A percentile compares a stretch with the other conserved stretches of the same genome.
Conservation (phyloP, 2,888 invertebrate genomes). For the Xylota sylvarum region DNA sequence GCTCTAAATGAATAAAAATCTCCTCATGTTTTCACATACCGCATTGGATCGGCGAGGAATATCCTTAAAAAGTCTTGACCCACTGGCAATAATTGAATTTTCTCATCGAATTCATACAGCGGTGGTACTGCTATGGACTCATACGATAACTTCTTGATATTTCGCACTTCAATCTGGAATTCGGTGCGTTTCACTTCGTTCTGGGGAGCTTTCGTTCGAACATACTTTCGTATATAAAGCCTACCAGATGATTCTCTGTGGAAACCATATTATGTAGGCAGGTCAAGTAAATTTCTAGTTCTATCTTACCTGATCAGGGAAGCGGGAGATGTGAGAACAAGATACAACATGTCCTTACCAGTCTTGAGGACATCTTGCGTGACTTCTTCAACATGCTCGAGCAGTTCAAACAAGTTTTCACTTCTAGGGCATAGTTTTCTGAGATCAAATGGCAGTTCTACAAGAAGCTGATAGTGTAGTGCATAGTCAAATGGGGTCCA, state of each 20-base stretch:
- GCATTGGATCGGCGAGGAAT: slow-evolving; percentile 57
- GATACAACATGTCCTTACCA: slow-evolving; percentile 49
- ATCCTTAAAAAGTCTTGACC: slow-evolving; percentile 52
- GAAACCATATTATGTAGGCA: background rate
- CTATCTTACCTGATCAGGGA: slow-evolving; percentile 52
- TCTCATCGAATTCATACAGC: slow-evolving; percentile 66
- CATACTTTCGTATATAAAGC: slow-evolving; percentile 59
- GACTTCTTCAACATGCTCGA: slow-evolving; percentile 58
- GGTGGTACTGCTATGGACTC: slow-evolving; percentile 57
- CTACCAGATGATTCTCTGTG: slow-evolving; percentile 57
- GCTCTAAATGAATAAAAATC: slow-evolving; percentile 1
- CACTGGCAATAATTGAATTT: slow-evolving; percentile 57
- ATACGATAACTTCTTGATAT: slow-evolving; percentile 61
- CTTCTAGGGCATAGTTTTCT: slow-evolving; percentile 53
- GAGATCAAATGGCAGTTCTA: slow-evolving; percentile 68
- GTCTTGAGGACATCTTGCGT: slow-evolving; percentile 46
- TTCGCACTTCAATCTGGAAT: slow-evolving; percentile 66
- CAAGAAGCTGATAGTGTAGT: slow-evolving; percentile 61
- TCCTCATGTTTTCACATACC: slow-evolving; percentile 38
- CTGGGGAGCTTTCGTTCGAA: slow-evolving; percentile 46
- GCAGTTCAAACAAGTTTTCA: slow-evolving; percentile 47
- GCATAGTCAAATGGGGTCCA: slow-evolving; percentile 60
- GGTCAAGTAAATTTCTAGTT: background rate
- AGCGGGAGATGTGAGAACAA: slow-evolving; percentile 58
- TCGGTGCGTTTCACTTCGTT: slow-evolving; percentile 46